Base-by-base conservation (phyloP, 2,797 vertebrate species). In the Bryconaethiops microstoma region DNA sequence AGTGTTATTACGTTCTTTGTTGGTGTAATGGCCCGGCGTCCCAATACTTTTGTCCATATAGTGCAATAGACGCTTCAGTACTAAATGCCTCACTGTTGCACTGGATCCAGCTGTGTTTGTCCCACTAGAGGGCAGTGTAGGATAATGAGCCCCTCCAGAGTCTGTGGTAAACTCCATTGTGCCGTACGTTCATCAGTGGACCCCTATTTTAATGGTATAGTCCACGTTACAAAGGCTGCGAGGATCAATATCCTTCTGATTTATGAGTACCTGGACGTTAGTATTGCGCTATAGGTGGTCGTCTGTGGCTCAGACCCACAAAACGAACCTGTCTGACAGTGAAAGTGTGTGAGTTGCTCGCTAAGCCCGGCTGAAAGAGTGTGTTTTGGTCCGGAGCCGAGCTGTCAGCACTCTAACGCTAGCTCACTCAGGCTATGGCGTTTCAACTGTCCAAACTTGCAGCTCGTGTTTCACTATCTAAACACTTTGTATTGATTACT, bases 391-490 rank as follows among this genome's bases (percentile, higher is more conserved):
- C 62, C 48, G 67, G 63, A 39, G 80, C 74, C 16, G 7, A 13
- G 35, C 35, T 19, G 52, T 59, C 48, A 29, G 52, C 29, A 19
- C 29, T 29, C 8, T 8, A 48, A 17, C 10, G 62, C 12, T n/a
- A 69, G 23, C 19, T 48, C 17, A 1, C 63, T 82, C 68, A 75
- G 60, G 35, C 67, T 81, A 94, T 94, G 93, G 89, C 88, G 71
- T 86, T 85, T 85, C 90, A 87, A 62, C 82, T 91, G 57, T 85
- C 89, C 83, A 84, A 86, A 86, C 79, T 91, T 6, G 67, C 88
- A 59, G 80, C 88, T 78, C 73, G 60, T 23, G 0, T 88, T 73
- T 83, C 87, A 85, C 55, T 52, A 75, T 80, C 87, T 0, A 63
- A 70, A 29, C 19, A 67, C 42, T 39, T 83, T 9, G 79, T 85